A percentile compares a stretch with the other conserved stretches of the same genome.
phyloP scores from a whole-genome alignment of 2,888 invertebrate genomes.

The Meteorus cinctellus region DNA sequence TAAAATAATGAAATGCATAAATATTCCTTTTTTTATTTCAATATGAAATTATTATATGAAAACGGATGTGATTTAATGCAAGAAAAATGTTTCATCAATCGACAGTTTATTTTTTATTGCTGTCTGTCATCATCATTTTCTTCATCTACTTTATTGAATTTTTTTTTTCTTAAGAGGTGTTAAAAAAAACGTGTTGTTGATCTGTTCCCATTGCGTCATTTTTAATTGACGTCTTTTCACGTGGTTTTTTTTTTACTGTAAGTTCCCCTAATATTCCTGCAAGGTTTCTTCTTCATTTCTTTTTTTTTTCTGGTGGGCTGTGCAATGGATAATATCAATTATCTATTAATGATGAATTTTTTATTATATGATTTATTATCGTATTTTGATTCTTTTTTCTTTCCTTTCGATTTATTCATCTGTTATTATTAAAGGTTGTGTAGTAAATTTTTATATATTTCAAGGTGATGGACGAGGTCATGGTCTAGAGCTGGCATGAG shows the following conservation, averaged over 20 bases:
- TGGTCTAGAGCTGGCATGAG: neutral
- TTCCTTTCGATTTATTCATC: neutral
- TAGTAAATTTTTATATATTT: neutral
- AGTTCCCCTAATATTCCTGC: neutral
- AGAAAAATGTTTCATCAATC: neutral
- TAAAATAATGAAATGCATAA: too few species aligned
- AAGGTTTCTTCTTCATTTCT: neutral
- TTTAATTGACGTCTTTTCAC: neutral
- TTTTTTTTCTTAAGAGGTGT: neutral
- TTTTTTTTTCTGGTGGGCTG: neutral
- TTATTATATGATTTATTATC: too few species aligned
- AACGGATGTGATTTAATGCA: neutral
- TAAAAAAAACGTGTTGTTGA: neutral
- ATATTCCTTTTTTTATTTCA: neutral
- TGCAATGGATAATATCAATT: neutral
- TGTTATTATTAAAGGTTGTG: neutral
- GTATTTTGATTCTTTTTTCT: neutral
- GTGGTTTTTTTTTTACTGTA: neutral
- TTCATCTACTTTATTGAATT: neutral
- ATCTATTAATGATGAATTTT: neutral
- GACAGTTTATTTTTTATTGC: neutral
- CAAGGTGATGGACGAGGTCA: slow-evolving; percentile 16
- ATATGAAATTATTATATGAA: neutral
- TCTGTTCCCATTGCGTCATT: neutral
- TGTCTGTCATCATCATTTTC: neutral